These are phyloP conservation scores for Forpus xanthops DNA, from an alignment of 2,797 vertebrate species.

Conservation along the genomic window DNA sequence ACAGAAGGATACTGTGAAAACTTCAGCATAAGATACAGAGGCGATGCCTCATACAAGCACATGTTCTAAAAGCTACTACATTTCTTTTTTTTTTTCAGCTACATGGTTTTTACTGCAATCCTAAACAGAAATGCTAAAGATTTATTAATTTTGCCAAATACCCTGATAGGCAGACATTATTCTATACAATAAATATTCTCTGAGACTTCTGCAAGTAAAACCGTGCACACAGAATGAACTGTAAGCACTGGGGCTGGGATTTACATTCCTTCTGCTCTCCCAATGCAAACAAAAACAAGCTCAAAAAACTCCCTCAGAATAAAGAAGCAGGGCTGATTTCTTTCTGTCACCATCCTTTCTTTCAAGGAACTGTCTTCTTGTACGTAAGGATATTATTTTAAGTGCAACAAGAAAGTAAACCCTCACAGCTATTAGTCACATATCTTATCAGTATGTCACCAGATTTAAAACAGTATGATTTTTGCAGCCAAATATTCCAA, in stretches of 20 bases:
- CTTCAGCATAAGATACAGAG: background rate
- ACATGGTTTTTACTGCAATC: background rate
- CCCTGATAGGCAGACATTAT: background rate
- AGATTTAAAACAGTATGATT: background rate
- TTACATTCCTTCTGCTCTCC: background rate
- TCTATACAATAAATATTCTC: background rate
- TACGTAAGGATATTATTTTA: background rate
- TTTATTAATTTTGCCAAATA: background rate
- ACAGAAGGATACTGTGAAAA: background rate
- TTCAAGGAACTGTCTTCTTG: background rate
- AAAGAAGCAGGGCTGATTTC: background rate
- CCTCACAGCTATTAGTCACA: background rate
- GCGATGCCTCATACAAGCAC: background rate
- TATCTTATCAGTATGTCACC: background rate
- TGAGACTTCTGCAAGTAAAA: background rate
- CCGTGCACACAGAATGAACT: background rate
- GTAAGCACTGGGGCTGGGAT: background rate
- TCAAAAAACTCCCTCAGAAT: background rate
- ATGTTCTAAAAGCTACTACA: background rate
- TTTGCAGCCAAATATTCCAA: background rate
- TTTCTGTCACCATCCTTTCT: background rate
- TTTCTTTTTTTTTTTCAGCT: background rate
- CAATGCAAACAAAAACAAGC: background rate
- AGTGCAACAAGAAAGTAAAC: background rate
- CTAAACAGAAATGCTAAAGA: background rate